Base-by-base conservation (phyloP, 2,888 invertebrate species). In the Troides oblongomaculatus region DNA sequence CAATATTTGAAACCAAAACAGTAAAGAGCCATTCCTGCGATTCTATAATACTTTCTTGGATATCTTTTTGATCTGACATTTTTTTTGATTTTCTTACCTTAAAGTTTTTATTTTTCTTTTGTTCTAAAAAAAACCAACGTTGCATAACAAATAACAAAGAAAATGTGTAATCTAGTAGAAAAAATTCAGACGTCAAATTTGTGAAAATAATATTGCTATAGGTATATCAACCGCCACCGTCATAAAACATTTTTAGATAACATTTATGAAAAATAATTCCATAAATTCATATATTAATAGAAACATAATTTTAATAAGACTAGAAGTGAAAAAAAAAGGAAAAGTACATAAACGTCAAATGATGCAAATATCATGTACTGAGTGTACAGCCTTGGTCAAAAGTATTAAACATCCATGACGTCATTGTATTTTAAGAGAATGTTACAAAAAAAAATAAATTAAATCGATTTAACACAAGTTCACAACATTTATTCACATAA, bases 111-210 rank as follows among this genome's bases (percentile, higher is more conserved):
- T 74, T 72, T 71, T 75, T 81, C 76, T 89, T 92, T 62, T 89
- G 90, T 74, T 94, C 94, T 77, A 94, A 84, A 84, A 94, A 94
- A 85, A 94, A 94, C 95, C 95, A 95, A 81, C 93, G 93, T 86
- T 95, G 94, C 95, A 95, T 92, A 77, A 75, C 76, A n/a, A 61
- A 66, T 56, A 62, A 60, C 63, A 39, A 56, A 18, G 56, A 23
- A 18, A 7, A n/a, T n/a, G 6, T 18, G 18, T n/a, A n/a, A n/a
- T 6, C 18, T 53, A 53, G n/a, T 53, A 6, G n/a, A n/a, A 60
- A 36, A 61, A 36, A 61, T 18, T 7, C 3, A 58, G 8, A 58
- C 23, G 57, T 58, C 57, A 58, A 23, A 23, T 58, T 58, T 10
- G 12, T 58, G 23, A 58, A 23, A 23, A 58, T 23, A 23, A 58